Evolutionary conservation across 2,888 invertebrate genomes (phyloP).

Genomic region (Laothoe populi): DNA sequence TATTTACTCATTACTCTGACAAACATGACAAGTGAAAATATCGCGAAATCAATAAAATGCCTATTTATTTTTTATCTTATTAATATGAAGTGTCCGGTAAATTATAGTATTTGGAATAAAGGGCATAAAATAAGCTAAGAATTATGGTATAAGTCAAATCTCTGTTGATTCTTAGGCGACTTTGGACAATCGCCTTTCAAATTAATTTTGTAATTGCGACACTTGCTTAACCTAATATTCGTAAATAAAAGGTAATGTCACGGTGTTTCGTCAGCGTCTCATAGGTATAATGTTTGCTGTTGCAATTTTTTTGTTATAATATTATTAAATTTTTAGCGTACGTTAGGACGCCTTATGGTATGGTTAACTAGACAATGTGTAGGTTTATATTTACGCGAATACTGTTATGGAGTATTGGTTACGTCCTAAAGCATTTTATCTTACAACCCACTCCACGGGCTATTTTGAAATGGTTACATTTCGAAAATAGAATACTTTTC

Average conservation of each 20-base stretch:
- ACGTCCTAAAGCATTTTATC: constrained; percentile 1
- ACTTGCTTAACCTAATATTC: constrained; percentile 9
- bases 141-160: no score
- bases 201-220: no score
- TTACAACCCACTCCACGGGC: background rate
- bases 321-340: constrained; percentile 36
- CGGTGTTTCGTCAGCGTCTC: constrained; percentile 41
- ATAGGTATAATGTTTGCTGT: constrained; percentile 46
- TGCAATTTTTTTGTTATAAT: constrained; percentile 55
- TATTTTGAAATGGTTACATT: background rate
- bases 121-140: no score
- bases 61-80: no score
- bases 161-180: no score
- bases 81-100: no score
- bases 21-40: no score
- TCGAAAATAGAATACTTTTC: background rate
- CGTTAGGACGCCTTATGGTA: constrained; percentile 43
- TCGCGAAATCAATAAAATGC: no score
- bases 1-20: no score
- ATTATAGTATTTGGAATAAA: no score
- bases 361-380: constrained; percentile 50
- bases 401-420: constrained; percentile 48
- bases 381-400: constrained; percentile 50
- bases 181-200: no score
- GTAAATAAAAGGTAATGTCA: constrained; percentile 1